Evolutionary conservation across 1,140 invertebrate species (phyloP), one percentile per base, ranked within the genome.

Genomic region (Cydia pomonella): DNA sequence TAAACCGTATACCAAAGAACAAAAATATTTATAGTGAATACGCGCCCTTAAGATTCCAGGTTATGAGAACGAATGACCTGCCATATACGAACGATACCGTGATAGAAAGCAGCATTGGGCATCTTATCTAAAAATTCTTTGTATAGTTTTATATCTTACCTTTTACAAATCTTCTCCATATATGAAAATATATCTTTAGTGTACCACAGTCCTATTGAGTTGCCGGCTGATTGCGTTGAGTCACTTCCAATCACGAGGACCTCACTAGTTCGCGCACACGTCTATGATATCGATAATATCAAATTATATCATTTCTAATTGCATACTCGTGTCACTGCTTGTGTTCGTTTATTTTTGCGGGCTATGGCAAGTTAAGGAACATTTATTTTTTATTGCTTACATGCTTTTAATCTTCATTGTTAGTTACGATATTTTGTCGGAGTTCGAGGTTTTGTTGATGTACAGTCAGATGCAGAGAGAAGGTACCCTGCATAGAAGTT

Each of bases 161-260:
- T 33, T 33, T 33, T 33, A 6, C 29, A 6, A 33, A 33, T 33
- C 29, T 33, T 33, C 29, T 33, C 29, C 29, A 33, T 33, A 33
- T 6, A n/a, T n/a, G n/a, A n/a, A n/a, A n/a, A n/a, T n/a, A n/a
- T n/a, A n/a, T 13, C n/a, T 69, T 18, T 18, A 38, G 64, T 69
- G 64, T 69, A 33, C 6, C 27, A 69, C 33, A 3, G 6, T 6
- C 64, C 64, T 69, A 33, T 6, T 16, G 7, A 10, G 27, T 69
- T 33, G 64, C n/a, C 27, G 29, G 33, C 21, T 18, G 64, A 41
- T 21, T 69, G 64, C 27, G 64, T 69, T 33, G 29, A 69, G 64
- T 69, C 64, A 69, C 64, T 69, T 69, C 27, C 9, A 69, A 18
- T 69, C 29, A 69, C 1, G 29, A 66, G 27, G 64, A 69, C 64